phyloP scores from a whole-genome alignment of 2,797 vertebrate genomes.

The Galagoides demidoff region DNA sequence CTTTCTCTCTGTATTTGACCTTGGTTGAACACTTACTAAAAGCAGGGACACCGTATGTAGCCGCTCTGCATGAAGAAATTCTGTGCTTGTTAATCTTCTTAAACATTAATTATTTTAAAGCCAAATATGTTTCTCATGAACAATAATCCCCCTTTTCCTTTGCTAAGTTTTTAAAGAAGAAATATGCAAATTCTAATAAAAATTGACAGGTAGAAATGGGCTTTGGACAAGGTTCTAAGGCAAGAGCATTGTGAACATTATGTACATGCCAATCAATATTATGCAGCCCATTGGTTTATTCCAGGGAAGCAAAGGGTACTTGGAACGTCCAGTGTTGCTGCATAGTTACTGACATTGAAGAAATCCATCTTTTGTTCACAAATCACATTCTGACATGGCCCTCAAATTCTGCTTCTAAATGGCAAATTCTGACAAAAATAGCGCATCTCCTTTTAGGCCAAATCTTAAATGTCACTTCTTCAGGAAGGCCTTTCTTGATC shows the following conservation, averaged over 20 bases:
- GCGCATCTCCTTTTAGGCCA: not conserved
- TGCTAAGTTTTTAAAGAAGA: constrained; percentile 69
- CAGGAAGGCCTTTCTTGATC: not conserved
- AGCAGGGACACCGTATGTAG: not conserved
- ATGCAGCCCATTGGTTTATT: constrained; percentile 35
- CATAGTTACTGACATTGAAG: not conserved
- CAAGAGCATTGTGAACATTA: constrained; percentile 51
- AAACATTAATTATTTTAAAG: constrained; percentile 72
- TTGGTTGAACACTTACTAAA: not conserved
- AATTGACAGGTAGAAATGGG: constrained; percentile 64
- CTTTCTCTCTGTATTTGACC: not conserved
- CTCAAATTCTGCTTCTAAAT: constrained; percentile 46
- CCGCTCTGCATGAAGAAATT: constrained; percentile 32
- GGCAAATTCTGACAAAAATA: constrained; percentile 53
- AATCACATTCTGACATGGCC: constrained; percentile 53
- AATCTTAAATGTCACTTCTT: not conserved
- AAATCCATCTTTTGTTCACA: constrained; percentile 60
- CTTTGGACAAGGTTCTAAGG: constrained; percentile 69
- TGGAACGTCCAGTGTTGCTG: not conserved
- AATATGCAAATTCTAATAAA: constrained; percentile 72
- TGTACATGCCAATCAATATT: constrained; percentile 63
- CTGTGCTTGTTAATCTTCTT: constrained; percentile 68
- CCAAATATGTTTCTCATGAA: constrained; percentile 62
- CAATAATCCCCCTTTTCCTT: constrained; percentile 65
- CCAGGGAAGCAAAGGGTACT: not conserved